Evolutionary conservation across 1,140 invertebrate genomes (phyloP).

Genomic region (Zophobas atratus): DNA sequence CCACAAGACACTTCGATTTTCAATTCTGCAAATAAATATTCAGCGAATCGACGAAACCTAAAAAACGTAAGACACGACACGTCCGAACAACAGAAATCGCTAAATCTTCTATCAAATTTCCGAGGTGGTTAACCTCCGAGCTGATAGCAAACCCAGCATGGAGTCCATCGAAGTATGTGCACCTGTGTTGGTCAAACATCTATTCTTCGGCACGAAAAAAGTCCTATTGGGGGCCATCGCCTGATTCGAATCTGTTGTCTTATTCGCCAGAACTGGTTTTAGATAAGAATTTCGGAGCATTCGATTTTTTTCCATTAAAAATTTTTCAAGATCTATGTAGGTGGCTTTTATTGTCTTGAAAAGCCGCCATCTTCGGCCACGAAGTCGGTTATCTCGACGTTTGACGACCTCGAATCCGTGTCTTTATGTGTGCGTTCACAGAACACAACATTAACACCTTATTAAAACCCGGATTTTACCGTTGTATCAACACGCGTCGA

Average conservation of each 20-base stretch:
- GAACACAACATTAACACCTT: slow-evolving; percentile 23
- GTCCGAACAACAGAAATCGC: too few species aligned
- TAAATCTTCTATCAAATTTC: neutral
- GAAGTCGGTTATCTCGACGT: slow-evolving; percentile 25
- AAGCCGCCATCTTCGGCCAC: neutral
- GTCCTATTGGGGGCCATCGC: too few species aligned
- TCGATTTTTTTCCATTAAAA: neutral
- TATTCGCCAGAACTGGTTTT: neutral
- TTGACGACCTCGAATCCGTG: slow-evolving; percentile 27
- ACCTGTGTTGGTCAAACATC: neutral
- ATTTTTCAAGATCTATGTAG: too few species aligned
- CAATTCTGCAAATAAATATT: too few species aligned
- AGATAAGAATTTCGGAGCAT: neutral
- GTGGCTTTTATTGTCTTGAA: neutral
- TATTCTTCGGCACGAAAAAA: neutral
- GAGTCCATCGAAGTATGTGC: neutral
- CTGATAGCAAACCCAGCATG: neutral
- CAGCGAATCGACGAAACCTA: too few species aligned
- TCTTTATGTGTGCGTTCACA: slow-evolving; percentile 2
- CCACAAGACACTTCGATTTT: too few species aligned
- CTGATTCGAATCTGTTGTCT: neutral
- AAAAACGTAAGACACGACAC: too few species aligned
- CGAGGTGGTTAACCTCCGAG: neutral
- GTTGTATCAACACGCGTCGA: slow-evolving; percentile 12
- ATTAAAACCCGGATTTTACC: slow-evolving; percentile 28